These are phyloP conservation scores for Elaphurus davidianus DNA, from an alignment of 2,113 vertebrate genomes.

Conservation along the genomic window DNA sequence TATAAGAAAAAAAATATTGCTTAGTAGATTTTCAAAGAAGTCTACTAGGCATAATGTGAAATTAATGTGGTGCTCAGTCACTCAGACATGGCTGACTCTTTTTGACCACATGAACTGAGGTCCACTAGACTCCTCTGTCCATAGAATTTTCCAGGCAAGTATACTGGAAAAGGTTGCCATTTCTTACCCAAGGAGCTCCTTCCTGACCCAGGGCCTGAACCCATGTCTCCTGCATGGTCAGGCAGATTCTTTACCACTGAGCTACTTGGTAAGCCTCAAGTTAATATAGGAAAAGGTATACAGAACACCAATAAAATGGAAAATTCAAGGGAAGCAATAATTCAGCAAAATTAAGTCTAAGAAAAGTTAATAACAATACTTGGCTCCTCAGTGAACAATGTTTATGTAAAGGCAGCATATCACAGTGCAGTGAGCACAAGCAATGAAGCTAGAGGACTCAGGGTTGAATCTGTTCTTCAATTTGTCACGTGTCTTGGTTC, in stretches of 20 bases:
- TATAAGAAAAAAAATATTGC: neutral
- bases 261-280: neutral
- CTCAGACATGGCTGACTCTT: neutral
- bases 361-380: neutral
- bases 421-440: fast-evolving
- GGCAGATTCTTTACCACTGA: neutral
- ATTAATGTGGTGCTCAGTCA: neutral
- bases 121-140: neutral
- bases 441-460: fast-evolving
- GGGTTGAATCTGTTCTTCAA: neutral
- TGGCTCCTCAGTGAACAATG: too few species aligned
- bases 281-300: neutral
- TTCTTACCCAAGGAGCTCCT: neutral
- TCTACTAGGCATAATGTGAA: neutral
- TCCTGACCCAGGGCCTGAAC: neutral
- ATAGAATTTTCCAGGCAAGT: neutral
- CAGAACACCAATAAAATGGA: neutral
- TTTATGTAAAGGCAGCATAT: neutral
- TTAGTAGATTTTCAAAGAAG: neutral
- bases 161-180: neutral
- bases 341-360: neutral
- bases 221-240: neutral
- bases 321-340: neutral
- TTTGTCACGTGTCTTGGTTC: neutral
- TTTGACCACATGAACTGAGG: neutral